Evolutionary conservation across 2,888 invertebrate genomes (phyloP), one percentile per base, ranked within the genome.

Genomic region (Reticulitermes lucifugus): DNA sequence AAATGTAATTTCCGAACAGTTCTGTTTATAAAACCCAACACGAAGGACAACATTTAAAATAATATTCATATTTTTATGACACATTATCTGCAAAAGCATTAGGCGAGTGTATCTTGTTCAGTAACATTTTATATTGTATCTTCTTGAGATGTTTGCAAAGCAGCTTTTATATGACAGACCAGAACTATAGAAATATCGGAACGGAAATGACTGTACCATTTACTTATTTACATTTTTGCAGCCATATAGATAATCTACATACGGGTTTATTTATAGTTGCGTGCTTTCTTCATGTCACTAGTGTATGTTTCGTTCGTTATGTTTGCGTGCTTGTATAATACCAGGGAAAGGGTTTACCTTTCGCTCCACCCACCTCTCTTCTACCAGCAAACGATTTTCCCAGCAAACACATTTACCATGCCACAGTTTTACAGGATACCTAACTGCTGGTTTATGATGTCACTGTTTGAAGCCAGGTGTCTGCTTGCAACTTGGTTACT

Each of bases 281-380:
- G 65, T 65, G 65, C n/a, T 5, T 25, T 65, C 65, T 25, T 65
- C 65, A 65, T 65, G 65, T 25, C 65, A 65, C 25, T 65, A n/a
- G 60, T 71, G 18, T 35, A 41, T 73, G 73, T 35, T 73, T 41
- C 73, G 6, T 73, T 73, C 22, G 41, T 73, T 35, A 22, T 41
- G 73, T 73, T 73, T 73, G 80, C 80, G 80, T 80, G 80, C 80
- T 35, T 80, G 80, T 55, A 79, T 73, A 73, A 73, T 73, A 25
- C 25, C 7, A 65, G 79, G 51, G 55, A 79, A 79, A 55, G 51
- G 79, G 79, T 51, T 79, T 51, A 51, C n/a, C 51, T 51, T 55
- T 79, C 18, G 25, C 79, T 25, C 79, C 79, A 7, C 79, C 77
- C 65, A 65, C 65, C 51, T 55, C 79, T 79, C 79, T 79, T 25